Base-by-base conservation (phyloP, 2,888 invertebrate genomes). In the Tipula confusa region DNA sequence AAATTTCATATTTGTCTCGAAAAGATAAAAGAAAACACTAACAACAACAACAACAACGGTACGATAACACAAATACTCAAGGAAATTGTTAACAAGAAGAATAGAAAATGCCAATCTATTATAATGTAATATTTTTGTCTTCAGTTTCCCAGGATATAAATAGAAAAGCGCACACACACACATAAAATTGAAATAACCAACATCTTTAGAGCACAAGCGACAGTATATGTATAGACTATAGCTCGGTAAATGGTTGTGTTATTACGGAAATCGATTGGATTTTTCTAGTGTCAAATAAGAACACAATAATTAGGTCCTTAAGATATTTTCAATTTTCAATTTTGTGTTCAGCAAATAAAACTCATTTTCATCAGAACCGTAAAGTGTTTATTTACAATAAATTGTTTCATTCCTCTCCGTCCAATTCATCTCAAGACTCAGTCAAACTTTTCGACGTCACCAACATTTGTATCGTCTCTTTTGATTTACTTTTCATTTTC, bases 401-500 rank as follows among this genome's bases (percentile, higher is more conserved):
- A 79, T 28, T 24, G 0, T 9, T 38, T 9, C 18, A 18, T 7
- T 4, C 13, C n/a, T 0, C 9, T 15, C 15, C 5, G 9, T 36
- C 3, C 36, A 3, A 43, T n/a, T 15, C n/a, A 43, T n/a, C 43
- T 43, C 64, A 64, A 24, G 18, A 24, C 9, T 11, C 24, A 64
- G 15, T 11, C n/a, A 29, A 9, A n/a, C 29, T 29, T 13, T 0
- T 7, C 11, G 85, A 88, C 89, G 86, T 88, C 88, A 86, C 88
- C 88, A 82, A 87, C 85, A 85, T 85, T 87, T 36, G 85, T 84
- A 83, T 88, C 88, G 85, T 89, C 89, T 84, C 89, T 88, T 84
- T 88, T 88, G 84, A 88, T 86, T 15, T 89, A 87, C 48, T 88
- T 87, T 85, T 88, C 85, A 83, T 85, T 64, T 86, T 89, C 86